phyloP scores from a whole-genome alignment of 2,113 vertebrate genomes.

The Gadus chalcogrammus region DNA sequence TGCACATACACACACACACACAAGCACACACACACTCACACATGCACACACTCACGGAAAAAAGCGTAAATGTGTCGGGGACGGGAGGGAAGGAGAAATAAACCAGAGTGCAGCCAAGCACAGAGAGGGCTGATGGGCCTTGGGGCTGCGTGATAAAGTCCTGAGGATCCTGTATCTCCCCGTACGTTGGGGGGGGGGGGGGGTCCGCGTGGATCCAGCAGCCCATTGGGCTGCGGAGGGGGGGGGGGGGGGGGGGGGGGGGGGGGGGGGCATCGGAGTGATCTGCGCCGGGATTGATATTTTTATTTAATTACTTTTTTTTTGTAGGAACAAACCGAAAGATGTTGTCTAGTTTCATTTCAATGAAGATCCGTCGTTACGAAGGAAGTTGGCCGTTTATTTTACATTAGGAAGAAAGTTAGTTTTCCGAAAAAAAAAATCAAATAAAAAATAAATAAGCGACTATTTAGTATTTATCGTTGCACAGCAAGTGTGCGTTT shows the following conservation, averaged over 20 bases:
- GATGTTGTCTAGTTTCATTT: no score
- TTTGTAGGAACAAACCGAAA: neutral
- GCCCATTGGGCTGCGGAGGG: conserved; percentile 41
- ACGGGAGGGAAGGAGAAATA: conserved; percentile 35
- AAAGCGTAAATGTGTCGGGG: conserved; percentile 61
- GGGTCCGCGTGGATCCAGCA: conserved; percentile 39
- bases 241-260: no score
- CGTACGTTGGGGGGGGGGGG: conserved; percentile 10
- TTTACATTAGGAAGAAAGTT: neutral
- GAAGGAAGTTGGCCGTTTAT: neutral
- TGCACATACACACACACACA: no score
- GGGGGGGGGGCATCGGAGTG: neutral
- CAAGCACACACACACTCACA: no score
- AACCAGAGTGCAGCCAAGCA: conserved; percentile 69
- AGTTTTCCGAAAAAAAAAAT: no score
- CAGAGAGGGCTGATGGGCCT: conserved; percentile 63
- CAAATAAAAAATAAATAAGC: no score
- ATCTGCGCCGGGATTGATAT: conserved; percentile 20
- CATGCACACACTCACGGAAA: conserved; percentile 9
- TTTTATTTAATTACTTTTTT: conserved; percentile 26
- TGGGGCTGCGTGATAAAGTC: conserved; percentile 63
- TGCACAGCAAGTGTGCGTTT: no score
- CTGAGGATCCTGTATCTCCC: conserved; percentile 67
- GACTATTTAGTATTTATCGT: no score
- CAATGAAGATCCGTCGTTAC: no score